phyloP scores from a whole-genome alignment of 2,113 vertebrate genomes.

The Labeo rohita region DNA sequence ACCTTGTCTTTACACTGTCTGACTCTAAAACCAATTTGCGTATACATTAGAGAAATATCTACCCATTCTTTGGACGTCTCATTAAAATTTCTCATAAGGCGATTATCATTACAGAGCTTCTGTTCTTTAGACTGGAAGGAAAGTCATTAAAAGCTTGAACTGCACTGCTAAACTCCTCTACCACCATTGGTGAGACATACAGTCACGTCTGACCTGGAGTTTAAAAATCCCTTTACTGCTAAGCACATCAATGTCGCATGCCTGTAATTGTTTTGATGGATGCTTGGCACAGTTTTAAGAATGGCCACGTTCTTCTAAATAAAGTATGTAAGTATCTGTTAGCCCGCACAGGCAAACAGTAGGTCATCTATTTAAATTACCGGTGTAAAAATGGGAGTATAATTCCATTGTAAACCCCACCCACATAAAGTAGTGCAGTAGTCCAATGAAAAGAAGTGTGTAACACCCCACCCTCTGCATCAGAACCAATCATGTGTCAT shows the following conservation, averaged over 20 bases:
- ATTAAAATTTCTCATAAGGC: neutral
- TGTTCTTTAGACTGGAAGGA: neutral
- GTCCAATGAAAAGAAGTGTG: conserved; percentile 34
- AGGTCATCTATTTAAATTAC: neutral
- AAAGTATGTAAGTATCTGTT: neutral
- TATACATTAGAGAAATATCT: neutral
- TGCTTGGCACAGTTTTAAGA: neutral
- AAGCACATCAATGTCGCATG: neutral
- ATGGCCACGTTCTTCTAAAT: neutral
- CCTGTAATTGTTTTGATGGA: neutral
- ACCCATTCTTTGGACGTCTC: neutral
- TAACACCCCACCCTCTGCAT: conserved; percentile 21
- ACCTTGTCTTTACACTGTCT: neutral
- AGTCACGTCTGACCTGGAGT: neutral
- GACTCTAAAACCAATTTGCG: neutral
- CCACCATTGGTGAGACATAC: neutral
- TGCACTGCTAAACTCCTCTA: neutral
- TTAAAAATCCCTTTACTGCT: neutral
- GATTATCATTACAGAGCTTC: neutral
- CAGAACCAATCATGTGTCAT: conserved; percentile 14
- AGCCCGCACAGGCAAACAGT: neutral
- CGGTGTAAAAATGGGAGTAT: neutral
- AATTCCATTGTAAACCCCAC: neutral
- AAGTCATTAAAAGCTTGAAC: neutral
- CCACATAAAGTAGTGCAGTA: neutral